Evolutionary conservation across 2,888 invertebrate genomes (phyloP).

Genomic region (Boloria selene): DNA sequence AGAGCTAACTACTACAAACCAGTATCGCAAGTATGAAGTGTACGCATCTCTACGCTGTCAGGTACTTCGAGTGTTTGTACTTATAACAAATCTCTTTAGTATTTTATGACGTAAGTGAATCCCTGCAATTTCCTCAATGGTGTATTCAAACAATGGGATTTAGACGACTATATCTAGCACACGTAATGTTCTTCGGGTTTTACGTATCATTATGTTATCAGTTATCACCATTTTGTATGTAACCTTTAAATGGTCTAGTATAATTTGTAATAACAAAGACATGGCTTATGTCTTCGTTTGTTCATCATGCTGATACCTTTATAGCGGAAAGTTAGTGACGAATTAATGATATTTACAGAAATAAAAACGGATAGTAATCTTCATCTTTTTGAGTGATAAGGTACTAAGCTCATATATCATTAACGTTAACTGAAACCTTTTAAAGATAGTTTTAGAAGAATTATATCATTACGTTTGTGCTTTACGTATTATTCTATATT

Average conservation of each 20-base stretch:
- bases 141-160: slow-evolving; percentile 32
- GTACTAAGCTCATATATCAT: background rate
- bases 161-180: slow-evolving; percentile 27
- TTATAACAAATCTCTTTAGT: slow-evolving; percentile 38
- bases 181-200: slow-evolving; percentile 25
- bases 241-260: slow-evolving; percentile 16
- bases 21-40: background rate
- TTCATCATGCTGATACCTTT: slow-evolving; percentile 21
- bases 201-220: slow-evolving; percentile 19
- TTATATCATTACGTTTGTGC: too few species aligned
- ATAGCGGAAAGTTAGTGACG: slow-evolving; percentile 23
- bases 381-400: slow-evolving; percentile 1
- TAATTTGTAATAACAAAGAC: slow-evolving; percentile 10
- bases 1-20: background rate
- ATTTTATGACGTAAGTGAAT: slow-evolving; percentile 37
- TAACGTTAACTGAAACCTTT: too few species aligned
- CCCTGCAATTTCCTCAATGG: slow-evolving; percentile 37
- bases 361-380: background rate
- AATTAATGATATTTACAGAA: slow-evolving; percentile 3
- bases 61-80: slow-evolving; percentile 9
- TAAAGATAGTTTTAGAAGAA: too few species aligned
- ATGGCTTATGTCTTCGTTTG: slow-evolving; percentile 18
- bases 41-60: slow-evolving; percentile 2
- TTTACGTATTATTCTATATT: too few species aligned
- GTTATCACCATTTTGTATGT: slow-evolving; percentile 23